Base-by-base conservation (phyloP, 2,797 vertebrate species). In the Ciconia nigra region DNA sequence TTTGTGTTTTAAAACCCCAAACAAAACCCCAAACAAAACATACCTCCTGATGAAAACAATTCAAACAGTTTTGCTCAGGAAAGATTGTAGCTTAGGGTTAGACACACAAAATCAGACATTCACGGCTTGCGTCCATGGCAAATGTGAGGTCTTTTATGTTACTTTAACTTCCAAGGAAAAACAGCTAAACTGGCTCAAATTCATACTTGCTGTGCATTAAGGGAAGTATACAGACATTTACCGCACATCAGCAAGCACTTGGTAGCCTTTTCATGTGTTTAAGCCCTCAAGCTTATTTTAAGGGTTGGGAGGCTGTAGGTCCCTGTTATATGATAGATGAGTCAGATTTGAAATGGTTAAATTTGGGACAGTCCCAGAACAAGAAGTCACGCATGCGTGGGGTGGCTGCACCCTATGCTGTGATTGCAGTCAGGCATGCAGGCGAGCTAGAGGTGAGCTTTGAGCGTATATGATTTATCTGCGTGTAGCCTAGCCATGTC, bases 321-420 rank as follows among this genome's bases (percentile, higher is more conserved):
- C 55, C 17, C 59, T 55, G 26, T 52, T n/a, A 20, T 7, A 14
- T 9, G 55, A 31, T 4, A 19, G 59, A 37, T 8, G 46, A 52
- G 33, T 58, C 20, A 33, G 63, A 29, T 61, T 44, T 49, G 72
- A 39, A 71, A 25, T 22, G 37, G 44, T 46, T 67, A 37, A 41
- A 35, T n/a, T 0, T 28, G 58, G 61, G 65, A 42, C 37, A 46
- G 21, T 49, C 65, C 41, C 42, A 20, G 57, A 17, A 18, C 2
- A 35, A 44, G 88, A 21, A 69, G 16, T n/a, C 0, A 0, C 29
- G 51, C 6, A 0, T 13, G 26, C 7, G 4, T 3, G 10, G n/a
- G 55, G 61, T 39, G 51, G 11, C 31, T 22, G 44, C 42, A 7
- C 1, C 0, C 1, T 22, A 1, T 6, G 16, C 81, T 54, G 57